These are phyloP conservation scores for Macrochelys suwanniensis DNA, from an alignment of 2,797 vertebrate genomes.

Conservation along the genomic window DNA sequence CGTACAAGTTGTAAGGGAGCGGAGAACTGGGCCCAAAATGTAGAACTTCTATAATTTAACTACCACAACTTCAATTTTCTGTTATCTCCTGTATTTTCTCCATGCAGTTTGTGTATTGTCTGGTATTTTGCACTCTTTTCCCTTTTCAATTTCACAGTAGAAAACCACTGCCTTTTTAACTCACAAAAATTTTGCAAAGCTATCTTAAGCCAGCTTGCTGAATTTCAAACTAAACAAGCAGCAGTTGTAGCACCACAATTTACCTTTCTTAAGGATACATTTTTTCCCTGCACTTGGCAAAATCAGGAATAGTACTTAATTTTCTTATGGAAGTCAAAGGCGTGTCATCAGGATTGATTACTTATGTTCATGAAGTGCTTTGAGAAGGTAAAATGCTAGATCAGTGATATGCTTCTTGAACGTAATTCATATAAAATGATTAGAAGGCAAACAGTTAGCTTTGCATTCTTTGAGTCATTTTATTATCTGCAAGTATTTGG, in stretches of 20 bases:
- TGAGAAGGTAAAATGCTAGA: background rate
- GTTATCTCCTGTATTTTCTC: background rate
- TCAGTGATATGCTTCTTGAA: background rate
- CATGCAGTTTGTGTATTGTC: background rate
- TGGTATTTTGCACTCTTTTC: background rate
- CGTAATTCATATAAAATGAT: background rate
- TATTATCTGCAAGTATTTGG: constrained; percentile 14
- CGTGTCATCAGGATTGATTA: constrained; percentile 37
- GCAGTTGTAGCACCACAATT: background rate
- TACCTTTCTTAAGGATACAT: background rate
- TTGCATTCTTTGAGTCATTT: background rate
- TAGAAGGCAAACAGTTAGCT: background rate
- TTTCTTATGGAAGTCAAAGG: constrained; percentile 16
- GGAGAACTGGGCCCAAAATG: background rate
- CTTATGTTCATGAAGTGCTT: background rate
- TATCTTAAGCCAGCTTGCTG: constrained; percentile 18
- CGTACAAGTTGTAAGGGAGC: background rate
- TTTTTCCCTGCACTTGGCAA: background rate
- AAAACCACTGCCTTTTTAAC: constrained; percentile 29
- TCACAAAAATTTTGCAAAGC: background rate
- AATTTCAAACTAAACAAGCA: constrained; percentile 8
- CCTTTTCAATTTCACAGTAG: background rate
- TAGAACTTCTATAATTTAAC: background rate
- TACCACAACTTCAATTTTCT: background rate
- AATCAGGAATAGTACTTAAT: background rate